Evolutionary conservation across 1,140 invertebrate species (phyloP).

Genomic region (Periplaneta americana): DNA sequence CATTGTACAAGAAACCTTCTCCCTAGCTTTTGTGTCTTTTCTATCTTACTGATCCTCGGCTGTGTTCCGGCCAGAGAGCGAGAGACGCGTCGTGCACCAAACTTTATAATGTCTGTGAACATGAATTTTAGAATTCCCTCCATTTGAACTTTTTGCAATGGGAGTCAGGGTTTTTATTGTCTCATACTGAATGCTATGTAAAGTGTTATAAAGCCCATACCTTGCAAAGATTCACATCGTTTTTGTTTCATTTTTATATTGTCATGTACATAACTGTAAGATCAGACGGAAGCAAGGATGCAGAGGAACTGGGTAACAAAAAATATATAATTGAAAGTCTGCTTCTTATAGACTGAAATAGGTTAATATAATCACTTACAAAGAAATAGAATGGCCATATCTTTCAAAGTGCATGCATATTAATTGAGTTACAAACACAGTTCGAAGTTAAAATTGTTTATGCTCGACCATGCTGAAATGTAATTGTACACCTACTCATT

Average conservation of each 20-base stretch:
- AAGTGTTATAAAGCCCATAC: background rate
- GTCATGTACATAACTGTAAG: background rate
- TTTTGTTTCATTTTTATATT: background rate
- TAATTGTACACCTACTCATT: too few species aligned
- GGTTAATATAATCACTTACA: too few species aligned
- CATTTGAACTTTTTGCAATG: background rate
- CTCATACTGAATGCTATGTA: background rate
- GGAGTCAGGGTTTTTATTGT: background rate
- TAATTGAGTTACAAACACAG: too few species aligned
- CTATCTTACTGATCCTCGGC: background rate
- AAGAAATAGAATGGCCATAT: background rate
- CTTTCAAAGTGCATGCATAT: too few species aligned
- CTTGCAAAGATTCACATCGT: background rate
- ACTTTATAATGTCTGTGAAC: background rate
- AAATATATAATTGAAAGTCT: background rate
- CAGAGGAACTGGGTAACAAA: background rate
- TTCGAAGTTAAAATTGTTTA: too few species aligned
- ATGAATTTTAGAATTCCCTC: slow-evolving; percentile 9
- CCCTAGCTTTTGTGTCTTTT: background rate
- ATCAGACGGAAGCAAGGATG: background rate
- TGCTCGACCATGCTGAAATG: too few species aligned
- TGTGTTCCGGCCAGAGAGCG: background rate
- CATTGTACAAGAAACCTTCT: background rate
- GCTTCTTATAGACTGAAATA: background rate
- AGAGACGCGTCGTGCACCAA: background rate